Evolutionary conservation across 1,140 invertebrate species (phyloP).

Genomic region (Calycopis cecrops): DNA sequence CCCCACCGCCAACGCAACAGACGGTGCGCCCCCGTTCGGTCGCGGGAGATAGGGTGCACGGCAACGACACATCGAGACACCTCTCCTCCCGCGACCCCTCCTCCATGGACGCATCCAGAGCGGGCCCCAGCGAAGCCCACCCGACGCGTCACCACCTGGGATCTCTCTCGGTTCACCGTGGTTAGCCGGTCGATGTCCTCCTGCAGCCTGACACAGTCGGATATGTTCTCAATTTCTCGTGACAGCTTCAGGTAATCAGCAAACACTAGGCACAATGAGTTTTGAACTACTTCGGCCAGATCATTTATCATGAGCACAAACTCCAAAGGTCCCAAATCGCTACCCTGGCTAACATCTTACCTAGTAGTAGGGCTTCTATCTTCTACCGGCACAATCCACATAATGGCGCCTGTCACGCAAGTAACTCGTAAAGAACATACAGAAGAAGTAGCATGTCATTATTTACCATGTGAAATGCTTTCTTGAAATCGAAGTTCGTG

Average conservation of each 20-base stretch:
- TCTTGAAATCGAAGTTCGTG: no score
- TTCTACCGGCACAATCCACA: conserved; percentile 17
- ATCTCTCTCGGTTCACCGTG: conserved; percentile 27
- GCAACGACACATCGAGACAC: no score
- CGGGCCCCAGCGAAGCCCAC: no score
- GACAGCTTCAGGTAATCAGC: conserved; percentile 31
- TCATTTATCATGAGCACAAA: conserved; percentile 33
- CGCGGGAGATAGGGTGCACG: no score
- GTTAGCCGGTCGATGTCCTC: conserved; percentile 26
- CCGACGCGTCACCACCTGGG: no score
- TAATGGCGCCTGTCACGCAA: conserved; percentile 24
- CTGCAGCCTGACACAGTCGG: conserved; percentile 22
- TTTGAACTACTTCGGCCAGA: conserved; percentile 21
- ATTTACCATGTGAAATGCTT: conserved; percentile 28
- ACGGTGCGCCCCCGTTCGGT: no score
- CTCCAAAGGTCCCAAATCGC: no score
- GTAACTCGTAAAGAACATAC: conserved; percentile 25
- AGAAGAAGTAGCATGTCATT: conserved; percentile 23
- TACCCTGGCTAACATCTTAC: no score
- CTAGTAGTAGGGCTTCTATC: conserved; percentile 23
- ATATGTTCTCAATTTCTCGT: conserved; percentile 8
- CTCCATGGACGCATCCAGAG: no score
- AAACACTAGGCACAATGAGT: conserved; percentile 25
- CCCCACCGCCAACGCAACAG: no score
- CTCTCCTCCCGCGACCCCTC: no score